Evolutionary conservation across 2,888 invertebrate species (phyloP), one percentile per base, ranked within the genome.

Genomic region (Parnassius orleans): DNA sequence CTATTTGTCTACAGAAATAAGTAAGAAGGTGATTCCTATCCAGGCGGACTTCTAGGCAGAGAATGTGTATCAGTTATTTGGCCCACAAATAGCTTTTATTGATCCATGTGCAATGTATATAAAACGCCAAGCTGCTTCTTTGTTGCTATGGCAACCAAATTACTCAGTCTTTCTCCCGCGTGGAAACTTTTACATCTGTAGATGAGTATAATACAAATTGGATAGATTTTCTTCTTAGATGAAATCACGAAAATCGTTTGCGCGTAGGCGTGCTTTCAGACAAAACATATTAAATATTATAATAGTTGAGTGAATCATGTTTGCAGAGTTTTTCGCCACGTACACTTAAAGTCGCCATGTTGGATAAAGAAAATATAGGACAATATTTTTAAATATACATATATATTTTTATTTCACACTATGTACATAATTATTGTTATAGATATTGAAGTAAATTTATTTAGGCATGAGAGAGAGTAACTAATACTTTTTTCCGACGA

Each of bases 281-380:
- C 80, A 75, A 71, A 81, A 79, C 77, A 78, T 74, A 81, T 80
- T 33, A 33, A 33, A 74, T 73, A 73, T 78, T 79, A 78, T 74
- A 73, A 74, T 70, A 66, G 47, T 61, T 53, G 61, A 53, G 69
- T 73, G 69, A 72, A 69, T 80, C 80, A 78, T 67, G 68, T 62
- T 55, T 44, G 19, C 47, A 50, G 50, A 46, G 56, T 46, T 56
- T 56, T 56, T 46, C 33, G 47, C 47, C 12, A 43, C 46, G 41
- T 11, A 46, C 46, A 41, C 54, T 19, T 7, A 52, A 9, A 41
- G 55, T 56, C 33, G 24, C 56, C 56, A 47, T 56, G 15, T 56
- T 56, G 33, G 12, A 47, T 56, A 46, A 56, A 56, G 47, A 55
- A 24, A 47, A 56, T 33, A n/a, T 33, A n/a, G 33, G 56, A 56